Evolutionary conservation across 1,140 invertebrate genomes (phyloP), one percentile per base, ranked within the genome.

Genomic region (Dinoponera quadriceps): DNA sequence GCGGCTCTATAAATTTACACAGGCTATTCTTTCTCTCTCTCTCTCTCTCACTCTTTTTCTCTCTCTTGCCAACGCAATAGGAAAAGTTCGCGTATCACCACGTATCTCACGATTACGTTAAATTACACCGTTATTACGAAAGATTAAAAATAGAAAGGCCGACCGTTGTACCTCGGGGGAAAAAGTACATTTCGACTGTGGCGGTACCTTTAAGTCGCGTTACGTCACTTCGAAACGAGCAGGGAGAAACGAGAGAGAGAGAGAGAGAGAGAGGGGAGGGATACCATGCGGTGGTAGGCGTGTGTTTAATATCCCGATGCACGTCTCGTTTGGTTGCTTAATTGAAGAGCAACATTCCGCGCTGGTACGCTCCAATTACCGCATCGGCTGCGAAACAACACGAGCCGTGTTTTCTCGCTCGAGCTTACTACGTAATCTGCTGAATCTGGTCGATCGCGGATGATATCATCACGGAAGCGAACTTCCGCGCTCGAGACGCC

Each of bases 341-440:
- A 66, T 77, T 66, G 48, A 66, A 77, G 29, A 78, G 55, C 27
- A 78, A 80, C 51, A 78, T 57, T 25, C 65, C 0, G 25, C 25
- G 16, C 25, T 9, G n/a, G n/a, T n/a, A 2, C 33, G n/a, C 14
- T 27, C 2, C 22, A 11, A 44, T 57, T 44, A 44, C 16, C n/a
- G 14, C 57, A 27, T 11, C 33, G 0, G 7, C 7, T 9, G 4
- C 29, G 65, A n/a, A 33, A 69, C 13, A 57, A 57, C 54, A 22
- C 51, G n/a, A n/a, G n/a, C 7, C 18, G 33, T 13, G 65, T 27
- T 80, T 48, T 44, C 49, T 2, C 5, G 14, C 33, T 16, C 18
- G 22, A 44, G 22, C n/a, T 55, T 44, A 69, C 27, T 55, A 33
- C 33, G 38, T 54, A 14, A 69, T 57, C 29, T n/a, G 49, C n/a